Evolutionary conservation across 30 jellyfish, hydroid and myxozoan species (phyloP).

Genomic region (Rhopilema esculentum): DNA sequence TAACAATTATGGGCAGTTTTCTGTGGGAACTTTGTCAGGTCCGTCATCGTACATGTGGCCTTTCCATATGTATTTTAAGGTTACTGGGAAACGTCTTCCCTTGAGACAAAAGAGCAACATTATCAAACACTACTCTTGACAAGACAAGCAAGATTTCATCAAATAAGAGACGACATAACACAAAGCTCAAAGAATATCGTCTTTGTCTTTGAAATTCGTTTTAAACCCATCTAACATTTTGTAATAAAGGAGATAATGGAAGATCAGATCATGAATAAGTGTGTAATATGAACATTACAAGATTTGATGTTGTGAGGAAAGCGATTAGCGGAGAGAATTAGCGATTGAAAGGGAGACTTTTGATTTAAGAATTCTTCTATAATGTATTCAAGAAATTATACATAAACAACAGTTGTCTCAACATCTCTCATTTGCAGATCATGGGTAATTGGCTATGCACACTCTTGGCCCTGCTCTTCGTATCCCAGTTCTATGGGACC

Average conservation of each 20-base stretch:
- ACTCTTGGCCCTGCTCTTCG: slow-evolving; percentile 8
- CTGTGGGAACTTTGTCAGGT: neutral
- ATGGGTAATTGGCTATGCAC: slow-evolving; percentile 54
- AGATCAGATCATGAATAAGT: slow-evolving; percentile 22
- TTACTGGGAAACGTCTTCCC: neutral
- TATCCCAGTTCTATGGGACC: slow-evolving; percentile 16
- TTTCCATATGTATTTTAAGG: neutral
- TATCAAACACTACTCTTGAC: neutral
- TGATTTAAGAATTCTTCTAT: slow-evolving; percentile 27
- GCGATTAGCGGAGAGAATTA: slow-evolving; percentile 42
- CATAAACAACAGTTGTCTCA: slow-evolving; percentile 19
- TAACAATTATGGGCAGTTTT: neutral
- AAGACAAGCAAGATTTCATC: neutral
- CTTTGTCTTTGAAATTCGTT: neutral
- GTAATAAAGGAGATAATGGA: slow-evolving; percentile 19
- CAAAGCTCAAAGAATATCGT: neutral
- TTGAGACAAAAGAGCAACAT: neutral
- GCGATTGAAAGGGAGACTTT: slow-evolving; percentile 37
- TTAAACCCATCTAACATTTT: slow-evolving; percentile 19
- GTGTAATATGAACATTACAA: slow-evolving; percentile 6
- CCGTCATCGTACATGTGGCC: neutral
- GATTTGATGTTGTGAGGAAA: slow-evolving; percentile 2
- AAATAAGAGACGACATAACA: neutral
- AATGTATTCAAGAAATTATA: neutral
- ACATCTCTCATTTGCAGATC: slow-evolving; percentile 34